Evolutionary conservation across 2,113 vertebrate species (phyloP).

Genomic region (Pachyramphus minor): DNA sequence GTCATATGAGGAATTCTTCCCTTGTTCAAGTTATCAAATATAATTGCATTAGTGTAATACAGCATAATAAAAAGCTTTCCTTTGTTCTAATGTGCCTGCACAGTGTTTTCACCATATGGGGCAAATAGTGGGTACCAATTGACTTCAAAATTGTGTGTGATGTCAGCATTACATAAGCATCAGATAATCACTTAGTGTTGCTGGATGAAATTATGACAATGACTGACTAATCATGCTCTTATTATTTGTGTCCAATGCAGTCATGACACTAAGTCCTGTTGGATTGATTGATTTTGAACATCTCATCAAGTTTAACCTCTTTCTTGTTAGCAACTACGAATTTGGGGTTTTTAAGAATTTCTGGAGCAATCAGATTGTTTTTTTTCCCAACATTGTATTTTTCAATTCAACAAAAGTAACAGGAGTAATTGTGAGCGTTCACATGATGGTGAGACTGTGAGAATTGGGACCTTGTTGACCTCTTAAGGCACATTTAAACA

Average conservation of each 20-base stretch:
- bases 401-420: background rate
- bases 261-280: background rate
- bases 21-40: background rate
- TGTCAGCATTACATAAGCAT: background rate
- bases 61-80: background rate
- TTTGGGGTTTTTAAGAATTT: background rate
- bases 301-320: background rate
- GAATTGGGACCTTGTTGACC: background rate
- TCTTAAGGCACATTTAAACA: background rate
- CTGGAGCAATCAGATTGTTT: background rate
- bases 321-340: background rate
- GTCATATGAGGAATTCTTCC: background rate
- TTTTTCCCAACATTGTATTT: background rate
- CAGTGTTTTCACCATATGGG: background rate
- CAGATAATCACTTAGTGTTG: background rate
- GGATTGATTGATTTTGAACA: background rate
- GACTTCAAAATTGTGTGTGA: background rate
- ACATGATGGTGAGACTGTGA: background rate
- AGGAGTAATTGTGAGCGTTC: background rate
- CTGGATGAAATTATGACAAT: background rate
- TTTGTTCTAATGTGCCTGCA: background rate
- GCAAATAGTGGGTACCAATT: background rate
- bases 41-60: background rate
- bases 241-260: background rate
- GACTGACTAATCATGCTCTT: background rate